Evolutionary conservation across 2,888 invertebrate genomes (phyloP).

Genomic region (Troglohyphantes excavatus): DNA sequence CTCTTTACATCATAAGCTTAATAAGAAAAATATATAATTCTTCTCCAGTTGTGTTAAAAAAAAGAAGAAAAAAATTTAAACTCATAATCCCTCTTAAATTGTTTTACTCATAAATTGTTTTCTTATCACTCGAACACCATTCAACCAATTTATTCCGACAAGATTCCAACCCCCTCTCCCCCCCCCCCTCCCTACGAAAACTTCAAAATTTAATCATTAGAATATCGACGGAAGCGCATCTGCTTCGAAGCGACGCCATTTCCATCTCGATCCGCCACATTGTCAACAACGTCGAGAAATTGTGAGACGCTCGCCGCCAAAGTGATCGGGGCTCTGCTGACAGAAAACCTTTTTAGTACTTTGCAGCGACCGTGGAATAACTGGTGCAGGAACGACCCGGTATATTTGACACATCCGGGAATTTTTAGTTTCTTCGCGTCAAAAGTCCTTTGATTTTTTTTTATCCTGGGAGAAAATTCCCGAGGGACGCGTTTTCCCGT

Average conservation of each 20-base stretch:
- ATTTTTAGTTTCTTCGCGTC: conserved; percentile 8
- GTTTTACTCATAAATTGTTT: background rate
- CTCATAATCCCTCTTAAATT: no score
- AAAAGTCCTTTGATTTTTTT: no score
- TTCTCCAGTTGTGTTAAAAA: no score
- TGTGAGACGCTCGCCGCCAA: background rate
- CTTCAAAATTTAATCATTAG: conserved; percentile 24
- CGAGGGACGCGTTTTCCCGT: no score
- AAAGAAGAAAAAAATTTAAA: no score
- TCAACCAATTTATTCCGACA: background rate
- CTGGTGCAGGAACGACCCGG: background rate
- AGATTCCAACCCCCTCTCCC: background rate
- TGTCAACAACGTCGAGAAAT: conserved; percentile 36
- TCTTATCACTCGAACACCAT: background rate
- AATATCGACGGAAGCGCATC: background rate
- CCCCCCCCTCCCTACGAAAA: background rate
- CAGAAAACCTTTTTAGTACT: conserved; percentile 14
- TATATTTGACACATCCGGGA: conserved; percentile 44
- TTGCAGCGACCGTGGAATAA: background rate
- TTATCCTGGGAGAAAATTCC: no score
- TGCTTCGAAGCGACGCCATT: background rate
- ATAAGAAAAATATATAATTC: no score
- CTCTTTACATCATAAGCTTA: no score
- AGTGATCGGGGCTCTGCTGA: background rate
- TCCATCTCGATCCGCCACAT: background rate